Conservation (phyloP, 2,888 invertebrate genomes). For the Drosophila paramelanica region DNA sequence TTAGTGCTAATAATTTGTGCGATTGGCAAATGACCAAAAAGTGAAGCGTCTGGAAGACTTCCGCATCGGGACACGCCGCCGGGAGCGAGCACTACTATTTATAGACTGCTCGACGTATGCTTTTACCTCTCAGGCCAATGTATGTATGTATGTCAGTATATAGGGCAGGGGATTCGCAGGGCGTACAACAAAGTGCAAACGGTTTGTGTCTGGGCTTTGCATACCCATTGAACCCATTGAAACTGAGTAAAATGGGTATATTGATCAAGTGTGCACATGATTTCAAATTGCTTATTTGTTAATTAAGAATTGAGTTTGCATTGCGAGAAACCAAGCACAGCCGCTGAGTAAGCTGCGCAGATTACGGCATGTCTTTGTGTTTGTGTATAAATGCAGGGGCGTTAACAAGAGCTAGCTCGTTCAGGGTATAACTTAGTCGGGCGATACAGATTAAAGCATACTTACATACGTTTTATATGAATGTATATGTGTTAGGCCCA, state of each 20-base stretch:
- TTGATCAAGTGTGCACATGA: no score
- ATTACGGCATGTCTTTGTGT: no score
- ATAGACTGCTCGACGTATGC: constrained; percentile 43
- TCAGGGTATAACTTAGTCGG: no score
- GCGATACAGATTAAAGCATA: no score
- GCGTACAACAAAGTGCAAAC: constrained; percentile 49
- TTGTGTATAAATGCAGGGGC: no score
- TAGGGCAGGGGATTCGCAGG: constrained; percentile 52
- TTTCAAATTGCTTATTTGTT: no score
- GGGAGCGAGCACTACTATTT: constrained; percentile 54
- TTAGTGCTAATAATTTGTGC: constrained; percentile 58
- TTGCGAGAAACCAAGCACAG: no score
- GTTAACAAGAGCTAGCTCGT: no score
- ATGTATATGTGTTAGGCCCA: constrained; percentile 23
- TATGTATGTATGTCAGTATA: constrained; percentile 9
- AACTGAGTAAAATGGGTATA: no score
- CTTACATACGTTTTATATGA: no score
- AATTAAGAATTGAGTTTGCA: no score
- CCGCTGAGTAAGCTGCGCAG: no score
- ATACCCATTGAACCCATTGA: background rate
- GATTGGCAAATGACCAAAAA: constrained; percentile 78
- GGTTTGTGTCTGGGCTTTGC: constrained; percentile 59
- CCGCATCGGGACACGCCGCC: constrained; percentile 70
- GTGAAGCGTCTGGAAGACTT: constrained; percentile 75
- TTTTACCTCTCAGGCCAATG: background rate